Percentiles rank a stretch among this genome's conserved stretches.
phyloP scores from a whole-genome alignment of 2,888 invertebrate species.

The Allophyes oxyacanthae region DNA sequence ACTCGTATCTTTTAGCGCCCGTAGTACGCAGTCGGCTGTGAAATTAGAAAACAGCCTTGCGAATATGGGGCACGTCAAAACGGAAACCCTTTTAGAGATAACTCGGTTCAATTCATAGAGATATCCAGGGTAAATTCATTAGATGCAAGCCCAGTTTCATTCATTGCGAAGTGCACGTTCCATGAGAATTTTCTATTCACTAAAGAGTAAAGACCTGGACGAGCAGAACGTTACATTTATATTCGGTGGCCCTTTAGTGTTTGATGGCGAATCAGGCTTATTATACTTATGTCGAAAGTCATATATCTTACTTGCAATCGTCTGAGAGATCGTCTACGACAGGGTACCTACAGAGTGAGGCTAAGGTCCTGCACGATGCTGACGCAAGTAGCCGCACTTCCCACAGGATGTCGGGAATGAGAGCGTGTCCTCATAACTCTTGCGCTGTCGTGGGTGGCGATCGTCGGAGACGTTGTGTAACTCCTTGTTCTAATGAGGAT shows the following conservation, averaged over 20 bases:
- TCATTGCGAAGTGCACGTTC: constrained; percentile 40
- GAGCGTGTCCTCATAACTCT: constrained; percentile 87
- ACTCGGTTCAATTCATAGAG: constrained; percentile 56
- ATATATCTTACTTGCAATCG: constrained; percentile 76
- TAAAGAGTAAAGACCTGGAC: too few relatives aligned
- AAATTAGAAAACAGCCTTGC: constrained; percentile 71
- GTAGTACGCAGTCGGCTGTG: constrained; percentile 65
- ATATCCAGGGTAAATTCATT: constrained; percentile 51
- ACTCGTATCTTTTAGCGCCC: constrained; percentile 58
- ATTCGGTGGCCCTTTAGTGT: constrained; percentile 50
- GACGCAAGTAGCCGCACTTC: constrained; percentile 84
- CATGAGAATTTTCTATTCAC: constrained; percentile 21
- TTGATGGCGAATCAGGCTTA: constrained; percentile 61
- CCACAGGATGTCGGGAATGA: constrained; percentile 88
- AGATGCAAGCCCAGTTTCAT: constrained; percentile 46
- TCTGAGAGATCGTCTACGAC: constrained; percentile 81
- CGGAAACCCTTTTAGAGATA: constrained; percentile 62
- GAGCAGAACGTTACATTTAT: constrained; percentile 4
- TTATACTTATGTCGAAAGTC: constrained; percentile 61
- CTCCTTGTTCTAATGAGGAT: constrained; percentile 79
- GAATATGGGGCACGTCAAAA: constrained; percentile 60
- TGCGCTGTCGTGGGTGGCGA: constrained; percentile 80
- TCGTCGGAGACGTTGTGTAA: constrained; percentile 77
- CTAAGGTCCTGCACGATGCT: constrained; percentile 78
- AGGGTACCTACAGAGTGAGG: constrained; percentile 66